These are phyloP conservation scores for Neodiprion lecontei DNA, from an alignment of 1,140 invertebrate genomes.

Conservation along the genomic window DNA sequence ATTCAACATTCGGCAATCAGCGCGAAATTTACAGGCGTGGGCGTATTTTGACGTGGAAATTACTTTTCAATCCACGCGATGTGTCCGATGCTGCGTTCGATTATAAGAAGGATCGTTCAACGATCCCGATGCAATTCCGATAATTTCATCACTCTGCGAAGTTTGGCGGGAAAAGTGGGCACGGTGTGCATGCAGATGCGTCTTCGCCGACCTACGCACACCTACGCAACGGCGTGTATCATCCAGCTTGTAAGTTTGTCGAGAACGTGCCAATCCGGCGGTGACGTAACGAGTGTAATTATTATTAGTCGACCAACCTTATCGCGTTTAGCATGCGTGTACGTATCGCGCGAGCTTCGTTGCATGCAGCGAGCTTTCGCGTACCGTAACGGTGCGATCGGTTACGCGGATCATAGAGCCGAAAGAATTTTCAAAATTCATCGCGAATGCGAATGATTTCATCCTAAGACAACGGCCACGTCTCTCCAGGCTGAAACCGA, in stretches of 20 bases:
- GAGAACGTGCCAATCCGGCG: neutral
- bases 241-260: neutral
- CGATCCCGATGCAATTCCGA: too few relatives aligned
- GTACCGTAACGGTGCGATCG: neutral
- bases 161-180: neutral
- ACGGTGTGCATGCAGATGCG: neutral
- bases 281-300: slow-evolving; percentile 4
- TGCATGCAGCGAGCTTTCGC: neutral
- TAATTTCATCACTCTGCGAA: too few relatives aligned
- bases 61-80: too few relatives aligned
- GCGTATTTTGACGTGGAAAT: too few relatives aligned
- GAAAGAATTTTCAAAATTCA: neutral
- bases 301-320: neutral
- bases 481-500: too few relatives aligned
- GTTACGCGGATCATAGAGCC: neutral
- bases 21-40: too few relatives aligned
- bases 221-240: neutral
- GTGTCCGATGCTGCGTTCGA: too few relatives aligned
- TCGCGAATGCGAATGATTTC: neutral
- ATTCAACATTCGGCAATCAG: too few relatives aligned
- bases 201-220: neutral
- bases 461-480: too few relatives aligned
- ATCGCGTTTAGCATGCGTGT: neutral
- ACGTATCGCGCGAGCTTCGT: neutral
- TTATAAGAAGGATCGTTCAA: too few relatives aligned